These are phyloP conservation scores for Acanthiza pusilla DNA, from an alignment of 2,797 vertebrate genomes.

Conservation along the genomic window DNA sequence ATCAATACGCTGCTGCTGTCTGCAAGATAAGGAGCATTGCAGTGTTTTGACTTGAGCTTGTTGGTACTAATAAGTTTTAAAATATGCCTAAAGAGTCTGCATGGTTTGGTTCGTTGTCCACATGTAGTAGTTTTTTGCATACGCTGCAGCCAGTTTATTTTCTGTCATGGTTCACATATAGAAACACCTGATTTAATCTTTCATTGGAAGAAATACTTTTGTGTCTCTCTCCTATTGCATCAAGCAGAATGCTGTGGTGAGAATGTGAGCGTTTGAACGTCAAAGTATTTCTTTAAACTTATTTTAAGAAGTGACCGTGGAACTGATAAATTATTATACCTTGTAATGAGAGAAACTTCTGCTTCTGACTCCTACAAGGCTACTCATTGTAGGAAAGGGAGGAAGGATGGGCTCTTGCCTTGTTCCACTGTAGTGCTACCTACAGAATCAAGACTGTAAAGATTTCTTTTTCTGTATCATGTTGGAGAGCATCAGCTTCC, in stretches of 20 bases:
- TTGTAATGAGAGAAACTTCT: neutral
- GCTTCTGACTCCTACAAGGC: neutral
- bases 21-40: neutral
- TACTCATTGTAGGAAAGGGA: neutral
- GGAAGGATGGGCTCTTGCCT: neutral
- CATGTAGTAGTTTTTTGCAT: fast-evolving
- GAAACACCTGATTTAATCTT: neutral
- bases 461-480: neutral
- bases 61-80: neutral
- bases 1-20: neutral
- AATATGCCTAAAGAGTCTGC: neutral
- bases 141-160: neutral
- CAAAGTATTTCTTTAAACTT: neutral
- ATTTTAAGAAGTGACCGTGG: neutral
- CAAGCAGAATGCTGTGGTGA: neutral
- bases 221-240: neutral
- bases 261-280: neutral
- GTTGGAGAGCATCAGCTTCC: neutral
- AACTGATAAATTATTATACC: neutral
- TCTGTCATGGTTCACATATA: neutral
- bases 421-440: neutral
- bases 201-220: neutral
- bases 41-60: neutral
- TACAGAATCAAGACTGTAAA: neutral
- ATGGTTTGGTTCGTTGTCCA: neutral